These are phyloP conservation scores for Aphis craccivora DNA, from an alignment of 1,140 invertebrate genomes.

Conservation along the genomic window DNA sequence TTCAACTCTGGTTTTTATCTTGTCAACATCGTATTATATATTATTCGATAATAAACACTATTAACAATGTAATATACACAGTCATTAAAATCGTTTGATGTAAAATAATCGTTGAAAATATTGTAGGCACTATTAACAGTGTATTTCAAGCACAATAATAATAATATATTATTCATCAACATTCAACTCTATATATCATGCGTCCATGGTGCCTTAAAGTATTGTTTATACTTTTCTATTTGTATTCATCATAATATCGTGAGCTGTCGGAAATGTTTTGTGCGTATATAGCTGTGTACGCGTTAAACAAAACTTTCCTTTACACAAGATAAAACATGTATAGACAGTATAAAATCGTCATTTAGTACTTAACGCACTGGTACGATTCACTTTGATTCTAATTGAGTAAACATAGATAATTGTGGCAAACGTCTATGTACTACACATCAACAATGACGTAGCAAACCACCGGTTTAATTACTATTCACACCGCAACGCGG, in stretches of 20 bases:
- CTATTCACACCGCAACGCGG: not conserved
- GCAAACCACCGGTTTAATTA: not conserved
- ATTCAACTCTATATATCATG: too few relatives aligned
- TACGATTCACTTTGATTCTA: not conserved
- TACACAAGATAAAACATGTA: not conserved
- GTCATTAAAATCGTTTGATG: not conserved
- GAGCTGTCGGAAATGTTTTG: not conserved
- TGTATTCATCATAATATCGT: not conserved
- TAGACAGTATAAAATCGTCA: not conserved
- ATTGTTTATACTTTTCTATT: not conserved
- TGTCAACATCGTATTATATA: not conserved
- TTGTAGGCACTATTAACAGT: not conserved
- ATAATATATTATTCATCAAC: too few relatives aligned
- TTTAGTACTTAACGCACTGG: not conserved
- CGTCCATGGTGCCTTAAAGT: not conserved
- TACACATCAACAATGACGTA: not conserved
- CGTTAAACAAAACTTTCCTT: not conserved
- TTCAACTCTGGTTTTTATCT: not conserved
- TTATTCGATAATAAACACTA: not conserved
- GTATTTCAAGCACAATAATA: not conserved
- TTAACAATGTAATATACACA: not conserved
- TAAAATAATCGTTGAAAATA: not conserved
- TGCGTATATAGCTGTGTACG: too few relatives aligned
- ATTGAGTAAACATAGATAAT: not conserved
- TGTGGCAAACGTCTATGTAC: not conserved